Evolutionary conservation across 2,797 vertebrate species (phyloP).

Genomic region (Alauda arvensis): DNA sequence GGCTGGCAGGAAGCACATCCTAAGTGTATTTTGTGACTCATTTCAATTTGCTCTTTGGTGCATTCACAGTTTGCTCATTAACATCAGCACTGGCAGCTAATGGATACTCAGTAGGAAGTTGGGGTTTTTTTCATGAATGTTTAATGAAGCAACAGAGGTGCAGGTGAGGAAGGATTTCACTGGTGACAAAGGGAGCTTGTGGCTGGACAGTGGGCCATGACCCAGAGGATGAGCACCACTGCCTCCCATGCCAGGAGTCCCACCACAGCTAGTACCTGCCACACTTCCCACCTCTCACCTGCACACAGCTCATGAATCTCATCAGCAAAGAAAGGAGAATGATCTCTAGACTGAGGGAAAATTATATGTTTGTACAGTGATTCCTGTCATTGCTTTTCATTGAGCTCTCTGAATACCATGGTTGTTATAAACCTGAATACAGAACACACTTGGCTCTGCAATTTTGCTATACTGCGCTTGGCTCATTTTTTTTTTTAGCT

Average conservation of each 20-base stretch:
- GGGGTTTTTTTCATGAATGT: slow-evolving; percentile 62
- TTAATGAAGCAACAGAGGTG: slow-evolving; percentile 73
- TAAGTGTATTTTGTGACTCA: slow-evolving; percentile 75
- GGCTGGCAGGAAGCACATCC: slow-evolving; percentile 63
- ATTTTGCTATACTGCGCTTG: background rate
- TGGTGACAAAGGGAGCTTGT: background rate
- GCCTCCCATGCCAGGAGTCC: fast-evolving
- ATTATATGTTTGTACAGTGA: background rate
- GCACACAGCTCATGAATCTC: fast-evolving
- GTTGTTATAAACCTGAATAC: background rate
- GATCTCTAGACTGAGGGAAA: background rate
- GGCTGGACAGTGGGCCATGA: fast-evolving
- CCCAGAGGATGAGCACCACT: background rate
- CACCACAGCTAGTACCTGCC: fast-evolving
- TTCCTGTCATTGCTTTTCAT: background rate
- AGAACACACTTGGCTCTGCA: background rate
- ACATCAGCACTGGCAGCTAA: slow-evolving; percentile 64
- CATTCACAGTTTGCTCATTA: slow-evolving; percentile 70
- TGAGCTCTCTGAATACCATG: background rate
- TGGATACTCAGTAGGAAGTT: slow-evolving; percentile 72
- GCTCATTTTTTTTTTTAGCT: background rate
- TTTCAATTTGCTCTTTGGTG: slow-evolving; percentile 66
- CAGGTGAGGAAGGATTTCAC: slow-evolving; percentile 1
- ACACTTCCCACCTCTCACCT: fast-evolving
- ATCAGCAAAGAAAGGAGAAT: background rate